These are phyloP conservation scores for Mobula birostris DNA, from an alignment of 2,113 vertebrate species.

Conservation along the genomic window DNA sequence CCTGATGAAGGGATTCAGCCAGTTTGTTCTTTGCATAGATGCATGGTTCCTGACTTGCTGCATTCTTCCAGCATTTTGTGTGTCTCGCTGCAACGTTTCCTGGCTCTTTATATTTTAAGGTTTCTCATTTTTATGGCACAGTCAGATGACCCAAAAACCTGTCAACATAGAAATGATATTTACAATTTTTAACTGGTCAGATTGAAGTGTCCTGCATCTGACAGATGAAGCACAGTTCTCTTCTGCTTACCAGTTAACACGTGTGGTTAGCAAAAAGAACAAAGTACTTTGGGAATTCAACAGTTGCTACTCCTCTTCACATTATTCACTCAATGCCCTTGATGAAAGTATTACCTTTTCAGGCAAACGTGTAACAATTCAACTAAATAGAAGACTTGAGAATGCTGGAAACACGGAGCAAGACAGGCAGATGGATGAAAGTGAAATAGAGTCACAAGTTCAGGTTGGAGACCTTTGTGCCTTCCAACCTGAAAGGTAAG, in stretches of 20 bases:
- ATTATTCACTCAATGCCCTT: background rate
- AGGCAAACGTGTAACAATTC: background rate
- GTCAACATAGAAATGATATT: background rate
- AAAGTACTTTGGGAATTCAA: background rate
- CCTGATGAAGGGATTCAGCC: no score
- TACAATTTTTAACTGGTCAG: background rate
- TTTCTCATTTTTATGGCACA: background rate
- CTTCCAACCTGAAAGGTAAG: no score
- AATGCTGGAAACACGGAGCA: no score
- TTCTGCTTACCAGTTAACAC: background rate
- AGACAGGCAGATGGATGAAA: no score
- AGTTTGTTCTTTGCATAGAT: no score
- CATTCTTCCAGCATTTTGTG: no score
- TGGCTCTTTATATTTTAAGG: background rate
- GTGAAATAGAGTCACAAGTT: no score
- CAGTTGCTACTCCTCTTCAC: background rate
- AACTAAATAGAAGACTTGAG: background rate
- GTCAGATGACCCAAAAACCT: background rate
- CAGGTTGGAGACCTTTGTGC: no score
- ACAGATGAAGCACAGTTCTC: background rate
- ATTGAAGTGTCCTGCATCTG: background rate
- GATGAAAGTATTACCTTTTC: background rate
- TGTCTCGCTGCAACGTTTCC: background rate
- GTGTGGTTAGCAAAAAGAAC: background rate
- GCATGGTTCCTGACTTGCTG: no score